A percentile compares a stretch with the other conserved stretches of the same genome.
Conservation (phyloP, 1,140 invertebrate species). For the Alviniconcha marisindica region DNA sequence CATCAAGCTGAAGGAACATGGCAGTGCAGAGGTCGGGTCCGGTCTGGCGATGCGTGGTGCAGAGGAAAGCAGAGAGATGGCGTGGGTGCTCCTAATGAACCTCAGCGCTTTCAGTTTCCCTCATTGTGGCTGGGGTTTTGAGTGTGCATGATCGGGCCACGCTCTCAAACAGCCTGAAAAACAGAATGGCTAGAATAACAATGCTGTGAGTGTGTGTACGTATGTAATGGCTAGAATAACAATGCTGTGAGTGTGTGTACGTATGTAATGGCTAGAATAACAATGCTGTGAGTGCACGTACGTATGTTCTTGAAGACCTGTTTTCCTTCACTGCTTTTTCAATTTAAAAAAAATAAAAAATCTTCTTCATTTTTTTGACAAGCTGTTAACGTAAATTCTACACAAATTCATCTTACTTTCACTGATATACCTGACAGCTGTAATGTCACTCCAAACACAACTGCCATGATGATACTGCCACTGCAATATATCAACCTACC, state of each 20-base stretch:
- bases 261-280: too few species aligned
- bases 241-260: neutral
- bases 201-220: neutral
- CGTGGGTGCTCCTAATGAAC: neutral
- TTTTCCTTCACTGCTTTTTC: too few species aligned
- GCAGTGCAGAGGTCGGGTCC: too few species aligned
- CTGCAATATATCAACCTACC: neutral
- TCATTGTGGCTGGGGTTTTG: conserved; percentile 38
- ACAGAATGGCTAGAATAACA: conserved; percentile 24
- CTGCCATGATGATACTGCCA: neutral
- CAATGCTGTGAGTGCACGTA: neutral
- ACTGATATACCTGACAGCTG: neutral
- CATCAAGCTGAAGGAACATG: too few species aligned
- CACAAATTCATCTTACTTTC: too few species aligned
- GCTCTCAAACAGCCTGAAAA: conserved; percentile 90
- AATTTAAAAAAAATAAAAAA: too few species aligned
- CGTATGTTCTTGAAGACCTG: too few species aligned
- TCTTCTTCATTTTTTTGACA: too few species aligned
- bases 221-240: too few species aligned
- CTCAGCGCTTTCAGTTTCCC: conserved; percentile 59
- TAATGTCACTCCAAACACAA: neutral
- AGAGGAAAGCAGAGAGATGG: too few species aligned
- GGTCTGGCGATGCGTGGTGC: too few species aligned
- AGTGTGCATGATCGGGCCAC: conserved; percentile 91
- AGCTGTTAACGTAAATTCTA: too few species aligned